phyloP scores from a whole-genome alignment of 2,888 invertebrate species.

The Punctoribates punctum region DNA sequence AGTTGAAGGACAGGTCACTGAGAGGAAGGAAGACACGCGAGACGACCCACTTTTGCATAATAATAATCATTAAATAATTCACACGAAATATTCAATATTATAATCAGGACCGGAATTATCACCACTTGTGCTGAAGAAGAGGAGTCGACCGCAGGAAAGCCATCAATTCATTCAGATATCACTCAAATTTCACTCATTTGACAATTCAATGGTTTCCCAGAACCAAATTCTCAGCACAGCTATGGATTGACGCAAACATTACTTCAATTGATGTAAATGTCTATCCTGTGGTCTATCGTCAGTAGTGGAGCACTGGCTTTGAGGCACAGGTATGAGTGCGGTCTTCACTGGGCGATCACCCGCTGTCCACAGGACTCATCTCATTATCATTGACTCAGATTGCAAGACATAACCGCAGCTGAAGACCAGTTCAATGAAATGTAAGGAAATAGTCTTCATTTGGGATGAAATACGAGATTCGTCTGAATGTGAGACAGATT shows the following conservation, averaged over 20 bases:
- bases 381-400: conserved; percentile 18
- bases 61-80: background rate
- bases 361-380: background rate
- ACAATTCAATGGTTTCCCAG: too few relatives aligned
- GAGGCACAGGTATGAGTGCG: background rate
- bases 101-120: background rate
- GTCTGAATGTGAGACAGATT: background rate
- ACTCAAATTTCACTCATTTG: background rate
- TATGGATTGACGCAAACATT: background rate
- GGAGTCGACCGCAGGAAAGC: background rate
- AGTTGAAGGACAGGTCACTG: too few relatives aligned
- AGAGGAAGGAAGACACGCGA: too few relatives aligned
- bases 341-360: background rate
- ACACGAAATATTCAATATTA: background rate
- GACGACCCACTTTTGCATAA: too few relatives aligned
- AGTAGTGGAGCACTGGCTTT: background rate
- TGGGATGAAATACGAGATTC: background rate
- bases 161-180: background rate
- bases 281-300: background rate
- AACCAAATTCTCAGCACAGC: too few relatives aligned
- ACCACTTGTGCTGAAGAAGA: background rate
- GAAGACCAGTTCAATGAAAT: background rate
- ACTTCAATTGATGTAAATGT: background rate
- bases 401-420: background rate
- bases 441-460: background rate